Conservation (phyloP, 2,113 vertebrate genomes). For the Oxyura jamaicensis region DNA sequence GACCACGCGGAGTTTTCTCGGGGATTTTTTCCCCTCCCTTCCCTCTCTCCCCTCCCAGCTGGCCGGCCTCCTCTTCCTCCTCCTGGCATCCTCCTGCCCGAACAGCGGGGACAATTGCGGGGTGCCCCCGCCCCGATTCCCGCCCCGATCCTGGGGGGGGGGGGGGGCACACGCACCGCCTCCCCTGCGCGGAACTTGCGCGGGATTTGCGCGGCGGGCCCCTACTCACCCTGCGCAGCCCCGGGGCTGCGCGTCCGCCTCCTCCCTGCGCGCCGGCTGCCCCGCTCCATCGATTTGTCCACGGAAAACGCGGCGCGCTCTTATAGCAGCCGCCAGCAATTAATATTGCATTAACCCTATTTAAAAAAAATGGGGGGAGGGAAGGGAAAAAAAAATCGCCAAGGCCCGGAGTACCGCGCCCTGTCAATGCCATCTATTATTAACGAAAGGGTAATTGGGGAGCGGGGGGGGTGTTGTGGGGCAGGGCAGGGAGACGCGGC, state of each 20-base stretch:
- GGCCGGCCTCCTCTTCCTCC: background rate
- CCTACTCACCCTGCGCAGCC: slow-evolving; percentile 1
- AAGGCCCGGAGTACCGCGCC: slow-evolving; percentile 56
- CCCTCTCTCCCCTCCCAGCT: background rate
- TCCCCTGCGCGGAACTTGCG: background rate
- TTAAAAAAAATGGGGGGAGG: background rate
- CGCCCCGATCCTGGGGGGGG: no score
- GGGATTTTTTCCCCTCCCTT: background rate
- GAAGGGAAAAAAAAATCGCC: background rate
- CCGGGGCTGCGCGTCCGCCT: slow-evolving; percentile 14
- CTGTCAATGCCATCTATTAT: slow-evolving; percentile 77
- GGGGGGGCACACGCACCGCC: background rate
- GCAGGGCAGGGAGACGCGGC: slow-evolving; percentile 61
- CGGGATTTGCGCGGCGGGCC: background rate
- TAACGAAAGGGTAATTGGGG: slow-evolving; percentile 77
- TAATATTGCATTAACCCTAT: slow-evolving; percentile 90
- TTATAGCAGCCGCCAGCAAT: slow-evolving; percentile 86
- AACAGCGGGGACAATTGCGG: background rate
- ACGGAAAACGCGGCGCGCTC: slow-evolving; percentile 83
- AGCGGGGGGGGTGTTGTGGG: slow-evolving; percentile 50
- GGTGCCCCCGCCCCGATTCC: background rate
- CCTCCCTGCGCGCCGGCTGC: background rate
- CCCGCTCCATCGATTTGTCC: slow-evolving; percentile 81
- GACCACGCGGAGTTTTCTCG: background rate
- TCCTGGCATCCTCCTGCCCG: background rate